Conservation (phyloP, 2,888 invertebrate genomes). For the Andricus quercusramuli region DNA sequence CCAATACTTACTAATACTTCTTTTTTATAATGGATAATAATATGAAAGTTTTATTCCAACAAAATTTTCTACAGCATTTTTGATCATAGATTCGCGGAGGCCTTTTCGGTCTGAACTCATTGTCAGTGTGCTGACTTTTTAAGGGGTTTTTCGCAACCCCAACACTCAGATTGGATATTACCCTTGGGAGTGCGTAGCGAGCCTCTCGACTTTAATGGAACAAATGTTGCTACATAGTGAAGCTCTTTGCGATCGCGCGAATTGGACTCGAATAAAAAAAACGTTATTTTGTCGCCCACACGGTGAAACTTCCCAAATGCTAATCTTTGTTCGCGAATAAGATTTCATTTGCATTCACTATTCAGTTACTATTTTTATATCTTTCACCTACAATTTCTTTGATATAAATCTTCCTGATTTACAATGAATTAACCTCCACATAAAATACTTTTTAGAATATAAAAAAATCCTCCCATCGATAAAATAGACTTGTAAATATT, state of each 20-base stretch:
- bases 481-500: not conserved
- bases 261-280: conserved; percentile 2
- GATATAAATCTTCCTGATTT: no score
- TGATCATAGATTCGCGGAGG: conserved; percentile 42
- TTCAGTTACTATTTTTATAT: no score
- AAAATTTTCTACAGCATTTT: not conserved
- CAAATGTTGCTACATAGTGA: conserved; percentile 66
- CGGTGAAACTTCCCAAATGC: not conserved
- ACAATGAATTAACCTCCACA: no score
- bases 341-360: no score
- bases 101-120: conserved; percentile 52
- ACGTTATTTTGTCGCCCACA: conserved; percentile 28
- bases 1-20: no score
- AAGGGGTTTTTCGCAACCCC: conserved; percentile 61
- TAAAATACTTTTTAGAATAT: no score
- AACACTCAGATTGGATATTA: conserved; percentile 53
- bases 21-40: no score
- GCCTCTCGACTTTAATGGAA: conserved; percentile 70
- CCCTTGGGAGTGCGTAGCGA: conserved; percentile 57
- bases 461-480: not conserved
- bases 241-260: conserved; percentile 42
- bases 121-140: conserved; percentile 62
- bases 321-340: not conserved
- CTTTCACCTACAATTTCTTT: no score
- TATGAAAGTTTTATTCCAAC: no score